Evolutionary conservation across 2,113 vertebrate species (phyloP).

Genomic region (Acrocephalus kingi): DNA sequence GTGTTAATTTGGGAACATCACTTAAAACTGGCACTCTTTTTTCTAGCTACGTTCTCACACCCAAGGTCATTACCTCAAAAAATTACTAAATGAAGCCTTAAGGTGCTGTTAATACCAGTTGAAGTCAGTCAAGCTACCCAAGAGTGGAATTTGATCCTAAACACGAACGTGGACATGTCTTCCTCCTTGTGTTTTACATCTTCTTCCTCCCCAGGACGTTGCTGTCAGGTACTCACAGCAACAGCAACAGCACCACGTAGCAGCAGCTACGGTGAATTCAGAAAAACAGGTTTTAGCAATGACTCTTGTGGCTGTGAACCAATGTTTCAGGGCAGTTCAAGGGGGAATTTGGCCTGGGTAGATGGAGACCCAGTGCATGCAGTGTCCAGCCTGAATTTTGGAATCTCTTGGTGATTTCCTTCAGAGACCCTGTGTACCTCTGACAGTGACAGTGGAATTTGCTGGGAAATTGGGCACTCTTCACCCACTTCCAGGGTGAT

Average conservation of each 20-base stretch:
- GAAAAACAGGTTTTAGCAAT: neutral
- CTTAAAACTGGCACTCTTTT: neutral
- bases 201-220: neutral
- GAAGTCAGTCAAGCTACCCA: neutral
- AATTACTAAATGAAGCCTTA: neutral
- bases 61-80: neutral
- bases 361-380: neutral
- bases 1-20: neutral
- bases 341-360: neutral
- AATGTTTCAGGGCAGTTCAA: neutral
- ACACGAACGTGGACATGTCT: rapidly evolving
- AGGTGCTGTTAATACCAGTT: rapidly evolving
- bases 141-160: neutral
- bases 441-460: neutral
- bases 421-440: neutral
- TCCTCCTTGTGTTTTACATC: neutral
- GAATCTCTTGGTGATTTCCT: neutral
- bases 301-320: rapidly evolving
- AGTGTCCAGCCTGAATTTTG: neutral
- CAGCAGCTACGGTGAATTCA: neutral
- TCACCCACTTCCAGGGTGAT: neutral
- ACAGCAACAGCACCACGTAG: neutral
- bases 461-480: rapidly evolving
- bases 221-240: neutral
- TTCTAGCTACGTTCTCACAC: neutral